A percentile compares a stretch with the other conserved stretches of the same genome.
These are phyloP conservation scores for Erythrolamprus reginae DNA, from an alignment of 2,113 vertebrate species.

Conservation along the genomic window DNA sequence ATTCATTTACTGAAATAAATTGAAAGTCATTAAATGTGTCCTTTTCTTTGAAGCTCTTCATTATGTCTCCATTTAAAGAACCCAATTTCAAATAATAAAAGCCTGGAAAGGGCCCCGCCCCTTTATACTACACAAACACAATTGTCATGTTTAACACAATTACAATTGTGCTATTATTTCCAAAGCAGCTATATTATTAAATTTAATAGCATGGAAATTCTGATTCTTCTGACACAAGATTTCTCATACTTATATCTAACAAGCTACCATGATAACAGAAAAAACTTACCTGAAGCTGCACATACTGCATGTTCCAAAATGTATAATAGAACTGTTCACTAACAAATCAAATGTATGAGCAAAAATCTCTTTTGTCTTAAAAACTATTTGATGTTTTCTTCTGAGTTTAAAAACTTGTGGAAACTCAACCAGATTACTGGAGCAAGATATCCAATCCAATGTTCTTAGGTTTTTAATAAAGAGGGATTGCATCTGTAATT, in stretches of 20 bases:
- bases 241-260: not conserved
- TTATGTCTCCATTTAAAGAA: not conserved
- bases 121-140: accelerated
- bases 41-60: not conserved
- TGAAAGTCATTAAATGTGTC: not conserved
- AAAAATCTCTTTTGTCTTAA: not conserved
- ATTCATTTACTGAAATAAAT: not conserved
- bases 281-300: not conserved
- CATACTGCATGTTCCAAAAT: not conserved
- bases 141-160: not conserved
- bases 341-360: not conserved
- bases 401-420: not conserved
- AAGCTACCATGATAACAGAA: not conserved
- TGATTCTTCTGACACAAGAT: conserved; percentile 14
- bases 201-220: not conserved
- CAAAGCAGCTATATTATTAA: conserved; percentile 26
- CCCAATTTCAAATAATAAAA: not conserved
- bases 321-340: not conserved
- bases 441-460: not conserved
- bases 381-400: not conserved
- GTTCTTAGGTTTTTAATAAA: not conserved
- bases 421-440: not conserved
- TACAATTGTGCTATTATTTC: conserved; percentile 19
- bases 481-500: not conserved
- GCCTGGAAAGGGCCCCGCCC: not conserved